Base-by-base conservation (phyloP, 35 echinoderm and acorn worm genomes). In the Strongylocentrotus purpuratus region DNA sequence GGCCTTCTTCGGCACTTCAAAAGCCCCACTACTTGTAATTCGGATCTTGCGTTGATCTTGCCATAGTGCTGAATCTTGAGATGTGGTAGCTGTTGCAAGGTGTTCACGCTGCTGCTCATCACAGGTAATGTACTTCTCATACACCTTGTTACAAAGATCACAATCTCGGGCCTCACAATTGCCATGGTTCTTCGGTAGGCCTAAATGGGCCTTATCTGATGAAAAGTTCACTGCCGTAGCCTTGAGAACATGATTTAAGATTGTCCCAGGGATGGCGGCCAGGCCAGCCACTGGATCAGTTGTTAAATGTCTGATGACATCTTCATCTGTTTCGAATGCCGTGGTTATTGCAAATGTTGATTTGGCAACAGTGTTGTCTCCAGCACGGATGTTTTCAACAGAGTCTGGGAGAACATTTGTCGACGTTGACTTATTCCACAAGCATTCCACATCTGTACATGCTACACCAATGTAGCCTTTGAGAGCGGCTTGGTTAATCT, bases 41-140 rank as follows among this genome's bases (percentile, higher is more conserved):
- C 85, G 20, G 85, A 86, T 86, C 31, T 86, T 86, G 85, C 85
- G 85, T 86, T 86, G 85, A 86, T 86, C 85, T 86, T 86, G 22
- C 85, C 85, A 86, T n/a, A 86, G 85, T 86, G 20, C 31, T 32
- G 14, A 86, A 86, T 86, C 85, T 32, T 86, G 20, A 5, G 85
- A n/a, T 32, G 20, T 6, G 20, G 85, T 86, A 15, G 85, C 85
- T 4, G 4, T 86, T 15, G 85, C 85, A n/a, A 86, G 31, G 4
- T 86, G 4, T n/a, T 86, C 85, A 86, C 85, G 31, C 14, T 86
- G 4, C 85, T 32, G 4, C 31, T 86, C 85, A 86, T 86, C 85
- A 86, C 85, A 86, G 31, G 85, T 15, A 32, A 86, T 32, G 85
- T 86, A 86, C n/a, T n/a, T n/a, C n/a, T n/a, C n/a, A n/a, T n/a